Evolutionary conservation across 2,797 vertebrate genomes (phyloP), one percentile per base, ranked within the genome.

Genomic region (Dicrostonyx torquatus): DNA sequence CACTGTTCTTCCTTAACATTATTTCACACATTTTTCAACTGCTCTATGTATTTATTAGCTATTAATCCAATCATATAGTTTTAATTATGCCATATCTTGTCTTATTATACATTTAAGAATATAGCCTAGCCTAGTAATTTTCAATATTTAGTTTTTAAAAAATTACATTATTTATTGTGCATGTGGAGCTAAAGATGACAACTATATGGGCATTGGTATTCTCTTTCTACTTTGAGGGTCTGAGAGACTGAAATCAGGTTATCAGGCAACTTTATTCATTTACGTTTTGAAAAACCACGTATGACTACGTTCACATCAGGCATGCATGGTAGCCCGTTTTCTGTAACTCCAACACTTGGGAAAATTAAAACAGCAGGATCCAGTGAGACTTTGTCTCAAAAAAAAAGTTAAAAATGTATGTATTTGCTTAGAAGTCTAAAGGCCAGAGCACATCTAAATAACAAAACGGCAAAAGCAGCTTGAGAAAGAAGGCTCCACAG

Each of bases 371-470:
- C n/a, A 87, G 37, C n/a, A 60, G 34, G 66, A 40, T 45, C 34
- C 37, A 87, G 40, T 60, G 18, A 45, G 43, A 62, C 40, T 73
- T 6, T 60, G 11, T 60, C 40, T 62, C 18, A 45, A 88, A 76
- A 76, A 60, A 37, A 53, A 13, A 79, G 40, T n/a, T 88, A 43
- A 83, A 83, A 89, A 76, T 66, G 26, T 53, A 86, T 24, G 5
- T 91, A 91, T 82, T 37, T 58, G 34, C 22, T 96, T 73, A 87
- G 95, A 94, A 95, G 89, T 89, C 89, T 96, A 37, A 97, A 97
- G 62, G 80, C 45, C 37, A 92, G 37, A 78, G 76, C 83, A 98
- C 50, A 98, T 97, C n/a, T 93, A 75, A 85, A 86, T 26, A 20
- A 91, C 4, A 75, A 87, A 58, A 55, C 70, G 85, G 78, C 93